Percentiles rank a stretch among this genome's conserved stretches.
Conservation (phyloP, 2,888 invertebrate species). For the Nineta flava region DNA sequence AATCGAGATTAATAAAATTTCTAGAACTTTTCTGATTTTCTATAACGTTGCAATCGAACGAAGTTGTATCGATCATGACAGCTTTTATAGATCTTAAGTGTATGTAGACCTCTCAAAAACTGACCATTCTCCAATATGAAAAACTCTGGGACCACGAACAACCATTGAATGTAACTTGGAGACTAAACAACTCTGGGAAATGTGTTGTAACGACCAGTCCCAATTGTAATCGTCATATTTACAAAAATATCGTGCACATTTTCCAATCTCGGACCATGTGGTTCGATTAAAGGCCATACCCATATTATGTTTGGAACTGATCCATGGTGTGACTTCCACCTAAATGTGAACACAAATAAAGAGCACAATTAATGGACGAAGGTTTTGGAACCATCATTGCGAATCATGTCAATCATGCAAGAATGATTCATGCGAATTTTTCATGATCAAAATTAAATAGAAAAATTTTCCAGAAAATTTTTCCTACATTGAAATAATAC, state of each 20-base stretch:
- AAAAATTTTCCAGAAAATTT: no score
- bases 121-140: slow-evolving; percentile 98
- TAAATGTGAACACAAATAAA: slow-evolving; percentile 26
- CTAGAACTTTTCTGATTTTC: no score
- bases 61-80: no score
- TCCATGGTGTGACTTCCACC: slow-evolving; percentile 88
- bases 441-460: no score
- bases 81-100: no score
- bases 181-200: slow-evolving; percentile 68
- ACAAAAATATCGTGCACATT: slow-evolving; percentile 76
- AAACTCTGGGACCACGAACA: slow-evolving; percentile 84
- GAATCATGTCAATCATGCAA: not conserved
- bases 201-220: slow-evolving; percentile 93
- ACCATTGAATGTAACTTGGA: slow-evolving; percentile 73
- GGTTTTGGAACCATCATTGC: no score
- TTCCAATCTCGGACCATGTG: slow-evolving; percentile 72
- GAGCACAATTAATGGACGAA: no score
- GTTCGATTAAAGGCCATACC: slow-evolving; percentile 88
- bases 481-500: no score
- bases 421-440: no score
- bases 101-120: no score
- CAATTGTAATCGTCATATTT: slow-evolving; percentile 98
- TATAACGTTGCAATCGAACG: no score
- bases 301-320: slow-evolving; percentile 98
- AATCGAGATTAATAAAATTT: no score